Evolutionary conservation across 2,888 invertebrate species (phyloP), one percentile per base, ranked within the genome.

Genomic region (Cataglyphis livida): DNA sequence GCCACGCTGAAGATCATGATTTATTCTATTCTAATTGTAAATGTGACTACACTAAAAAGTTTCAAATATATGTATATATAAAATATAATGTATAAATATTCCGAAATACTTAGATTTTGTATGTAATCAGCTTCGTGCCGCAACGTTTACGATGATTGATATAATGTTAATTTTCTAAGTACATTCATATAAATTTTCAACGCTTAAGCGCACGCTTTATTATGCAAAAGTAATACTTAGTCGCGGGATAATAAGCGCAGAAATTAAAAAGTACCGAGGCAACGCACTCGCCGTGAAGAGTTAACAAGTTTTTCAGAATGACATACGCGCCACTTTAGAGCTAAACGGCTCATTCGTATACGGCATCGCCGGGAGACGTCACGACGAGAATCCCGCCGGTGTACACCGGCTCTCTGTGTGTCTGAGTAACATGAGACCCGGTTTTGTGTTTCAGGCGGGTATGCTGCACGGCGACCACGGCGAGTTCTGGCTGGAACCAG

Each of bases 401-500:
- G 44, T 44, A 44, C 44, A 51, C 48, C 57, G 48, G n/a, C 32
- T n/a, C n/a, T 15, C 68, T 25, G 21, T 12, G 44, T 82, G 79
- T 68, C 51, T 54, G 18, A 38, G 91, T 91, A 92, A 92, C 84
- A 84, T 78, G 90, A 92, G 88, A 89, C 87, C 82, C 86, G 88
- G 90, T 91, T 87, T 92, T 90, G 84, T 89, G 88, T 93, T 92
- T 85, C 91, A 94, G 95, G 91, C 92, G 70, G 95, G 95, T 25
- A 92, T 93, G 88, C 89, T 95, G 61, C 92, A 91, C 41, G 93
- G 93, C 35, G 92, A 92, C 70, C 84, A 93, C 84, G 94, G 93
- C 54, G 93, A 93, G 90, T 94, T 93, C 91, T 94, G 94, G 92
- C 89, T 95, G 85, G 95, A 95, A 90, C 95, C 95, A 70, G 92